A percentile compares a stretch with the other conserved stretches of the same genome.
Conservation (phyloP, 2,888 invertebrate genomes). For the Yponomeuta sedellus region DNA sequence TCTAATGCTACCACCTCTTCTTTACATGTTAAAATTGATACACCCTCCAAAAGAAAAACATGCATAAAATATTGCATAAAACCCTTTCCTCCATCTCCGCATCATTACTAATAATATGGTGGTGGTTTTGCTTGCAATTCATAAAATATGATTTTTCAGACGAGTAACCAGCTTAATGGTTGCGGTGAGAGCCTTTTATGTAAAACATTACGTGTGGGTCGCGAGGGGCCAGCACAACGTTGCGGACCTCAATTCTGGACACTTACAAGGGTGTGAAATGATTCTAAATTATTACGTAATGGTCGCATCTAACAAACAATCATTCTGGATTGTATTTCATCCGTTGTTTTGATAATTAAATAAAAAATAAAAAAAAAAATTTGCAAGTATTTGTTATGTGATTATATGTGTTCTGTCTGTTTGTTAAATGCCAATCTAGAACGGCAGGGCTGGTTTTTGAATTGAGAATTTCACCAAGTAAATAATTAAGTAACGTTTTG, state of each 20-base stretch:
- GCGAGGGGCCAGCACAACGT: background rate
- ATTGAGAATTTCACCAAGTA: no score
- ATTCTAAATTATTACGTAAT: background rate
- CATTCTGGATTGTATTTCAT: background rate
- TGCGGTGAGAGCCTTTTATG: slow-evolving; percentile 3
- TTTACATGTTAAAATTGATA: no score
- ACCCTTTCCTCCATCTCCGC: no score
- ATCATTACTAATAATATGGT: background rate
- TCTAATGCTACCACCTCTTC: no score
- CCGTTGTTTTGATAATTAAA: background rate
- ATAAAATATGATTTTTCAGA: slow-evolving; percentile 13
- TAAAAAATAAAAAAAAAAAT: no score
- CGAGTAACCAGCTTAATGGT: slow-evolving; percentile 9
- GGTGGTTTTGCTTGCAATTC: slow-evolving; percentile 4
- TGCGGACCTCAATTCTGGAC: background rate
- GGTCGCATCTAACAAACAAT: background rate
- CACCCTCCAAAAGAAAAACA: no score
- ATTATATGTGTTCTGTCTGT: no score
- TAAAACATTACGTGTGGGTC: slow-evolving; percentile 1
- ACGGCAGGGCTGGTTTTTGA: no score
- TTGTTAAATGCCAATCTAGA: no score
- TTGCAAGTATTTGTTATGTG: no score
- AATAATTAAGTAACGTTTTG: no score
- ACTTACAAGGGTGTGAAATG: background rate
- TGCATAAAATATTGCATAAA: no score